Conservation (phyloP, 2,888 invertebrate genomes). For the Lordiphosa andalusiaca region DNA sequence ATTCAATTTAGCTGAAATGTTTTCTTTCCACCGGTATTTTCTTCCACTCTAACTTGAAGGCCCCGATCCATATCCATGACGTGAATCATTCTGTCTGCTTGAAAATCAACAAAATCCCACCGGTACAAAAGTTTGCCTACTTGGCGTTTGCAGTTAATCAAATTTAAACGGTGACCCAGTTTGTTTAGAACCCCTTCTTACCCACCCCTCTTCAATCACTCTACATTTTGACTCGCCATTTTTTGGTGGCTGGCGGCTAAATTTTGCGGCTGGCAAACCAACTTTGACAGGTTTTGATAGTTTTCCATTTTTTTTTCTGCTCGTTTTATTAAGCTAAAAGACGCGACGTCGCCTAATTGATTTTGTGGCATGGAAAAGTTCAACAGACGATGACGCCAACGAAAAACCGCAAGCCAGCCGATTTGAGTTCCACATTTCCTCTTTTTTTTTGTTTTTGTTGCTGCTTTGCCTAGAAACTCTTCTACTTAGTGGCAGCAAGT, state of each 20-base stretch:
- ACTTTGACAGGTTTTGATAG: conserved; percentile 56
- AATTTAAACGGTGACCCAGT: conserved; percentile 51
- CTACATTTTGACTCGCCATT: background rate
- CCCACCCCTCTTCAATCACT: background rate
- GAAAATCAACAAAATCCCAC: conserved; percentile 5
- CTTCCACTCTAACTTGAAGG: no score
- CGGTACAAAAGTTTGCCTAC: conserved; percentile 17
- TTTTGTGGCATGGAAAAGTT: conserved; percentile 63
- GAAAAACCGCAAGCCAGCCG: conserved; percentile 55
- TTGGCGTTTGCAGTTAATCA: conserved; percentile 44
- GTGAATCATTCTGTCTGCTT: background rate
- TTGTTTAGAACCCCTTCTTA: conserved; percentile 13
- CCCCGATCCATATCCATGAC: background rate
- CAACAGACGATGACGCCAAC: conserved; percentile 32
- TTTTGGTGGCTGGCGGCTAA: conserved; percentile 11
- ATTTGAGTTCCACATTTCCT: conserved; percentile 43
- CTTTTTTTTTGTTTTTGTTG: no score
- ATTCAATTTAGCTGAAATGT: no score
- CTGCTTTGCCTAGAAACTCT: conserved; percentile 14
- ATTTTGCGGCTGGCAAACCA: conserved; percentile 35
- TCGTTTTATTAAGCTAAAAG: conserved; percentile 5
- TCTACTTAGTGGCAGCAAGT: conserved; percentile 50
- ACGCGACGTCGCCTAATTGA: conserved; percentile 58
- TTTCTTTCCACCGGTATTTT: no score
- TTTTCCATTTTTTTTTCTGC: conserved; percentile 8